These are phyloP conservation scores for Hepsetus odoe DNA, from an alignment of 2,113 vertebrate species.

Conservation along the genomic window DNA sequence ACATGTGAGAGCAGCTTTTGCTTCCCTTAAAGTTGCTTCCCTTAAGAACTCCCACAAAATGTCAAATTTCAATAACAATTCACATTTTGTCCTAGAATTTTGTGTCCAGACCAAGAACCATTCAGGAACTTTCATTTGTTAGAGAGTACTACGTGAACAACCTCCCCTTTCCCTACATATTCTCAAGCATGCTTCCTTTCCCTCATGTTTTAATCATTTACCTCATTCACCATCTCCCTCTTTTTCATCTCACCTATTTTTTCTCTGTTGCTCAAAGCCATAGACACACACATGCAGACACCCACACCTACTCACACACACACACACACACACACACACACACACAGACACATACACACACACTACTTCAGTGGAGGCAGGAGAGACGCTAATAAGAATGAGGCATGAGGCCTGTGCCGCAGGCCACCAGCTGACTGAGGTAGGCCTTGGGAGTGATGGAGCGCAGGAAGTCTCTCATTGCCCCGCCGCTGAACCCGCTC, in stretches of 20 bases:
- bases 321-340: constrained; percentile 41
- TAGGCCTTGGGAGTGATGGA: constrained; percentile 82
- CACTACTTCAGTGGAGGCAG: constrained; percentile 69
- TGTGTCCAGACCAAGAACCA: background rate
- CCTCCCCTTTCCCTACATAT: background rate
- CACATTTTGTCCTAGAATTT: too few species aligned
- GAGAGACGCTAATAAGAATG: constrained; percentile 79
- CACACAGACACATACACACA: constrained; percentile 40
- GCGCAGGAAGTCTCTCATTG: constrained; percentile 83
- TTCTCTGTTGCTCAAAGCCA: constrained; percentile 14
- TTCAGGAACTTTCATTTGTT: background rate
- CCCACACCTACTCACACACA: constrained; percentile 36
- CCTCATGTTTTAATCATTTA: constrained; percentile 38
- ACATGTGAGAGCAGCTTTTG: background rate
- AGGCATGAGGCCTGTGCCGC: constrained; percentile 78
- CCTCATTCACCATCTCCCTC: constrained; percentile 39
- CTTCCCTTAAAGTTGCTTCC: too few species aligned
- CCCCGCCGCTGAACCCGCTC: constrained; percentile 78
- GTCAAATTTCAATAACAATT: background rate
- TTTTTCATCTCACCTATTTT: constrained; percentile 4
- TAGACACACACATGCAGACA: constrained; percentile 30
- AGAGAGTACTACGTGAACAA: background rate
- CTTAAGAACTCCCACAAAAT: background rate
- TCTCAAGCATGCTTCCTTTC: constrained; percentile 6
- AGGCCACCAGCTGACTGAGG: constrained; percentile 80